Conservation (phyloP, 2,797 vertebrate genomes). For the Sebastes baramenuke region DNA sequence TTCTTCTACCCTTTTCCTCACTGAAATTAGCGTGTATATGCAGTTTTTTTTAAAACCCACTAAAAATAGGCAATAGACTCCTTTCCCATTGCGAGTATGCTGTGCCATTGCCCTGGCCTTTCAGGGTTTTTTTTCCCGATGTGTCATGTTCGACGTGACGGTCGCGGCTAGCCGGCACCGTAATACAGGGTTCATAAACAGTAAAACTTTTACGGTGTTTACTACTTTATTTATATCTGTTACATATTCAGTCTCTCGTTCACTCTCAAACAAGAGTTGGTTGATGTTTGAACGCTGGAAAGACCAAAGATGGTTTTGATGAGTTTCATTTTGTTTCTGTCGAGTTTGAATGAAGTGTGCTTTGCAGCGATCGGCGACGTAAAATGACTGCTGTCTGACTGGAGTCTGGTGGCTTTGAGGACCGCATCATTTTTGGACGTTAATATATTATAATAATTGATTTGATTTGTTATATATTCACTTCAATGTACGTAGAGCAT, state of each 20-base stretch:
- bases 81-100: background rate
- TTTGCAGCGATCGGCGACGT: background rate
- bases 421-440: too few species aligned
- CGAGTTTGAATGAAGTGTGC: background rate
- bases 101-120: too few species aligned
- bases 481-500: too few species aligned
- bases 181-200: background rate
- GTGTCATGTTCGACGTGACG: background rate
- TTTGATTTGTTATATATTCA: too few species aligned
- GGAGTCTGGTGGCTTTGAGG: too few species aligned
- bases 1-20: too few species aligned
- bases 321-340: background rate
- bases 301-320: background rate
- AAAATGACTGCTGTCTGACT: too few species aligned
- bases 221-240: background rate
- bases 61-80: background rate
- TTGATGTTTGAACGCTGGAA: background rate
- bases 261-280: background rate
- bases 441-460: too few species aligned
- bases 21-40: too few species aligned
- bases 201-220: background rate
- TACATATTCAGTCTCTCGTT: background rate
- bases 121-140: background rate
- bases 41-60: background rate
- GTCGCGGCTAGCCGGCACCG: too few species aligned